Evolutionary conservation across 2,113 vertebrate genomes (phyloP).

Genomic region (Barbus barbus): DNA sequence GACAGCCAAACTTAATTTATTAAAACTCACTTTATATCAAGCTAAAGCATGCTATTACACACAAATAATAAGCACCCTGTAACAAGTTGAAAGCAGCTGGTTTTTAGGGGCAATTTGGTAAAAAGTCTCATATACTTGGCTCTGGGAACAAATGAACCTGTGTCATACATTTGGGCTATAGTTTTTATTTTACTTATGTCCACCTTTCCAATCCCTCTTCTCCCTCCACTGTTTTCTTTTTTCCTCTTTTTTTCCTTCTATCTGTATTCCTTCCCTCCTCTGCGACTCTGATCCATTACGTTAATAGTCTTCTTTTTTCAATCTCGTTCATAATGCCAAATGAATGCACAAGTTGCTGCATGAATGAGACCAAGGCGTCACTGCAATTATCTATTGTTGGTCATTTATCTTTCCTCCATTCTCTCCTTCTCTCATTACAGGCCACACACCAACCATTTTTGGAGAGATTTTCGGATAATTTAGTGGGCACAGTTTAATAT

Average conservation of each 20-base stretch:
- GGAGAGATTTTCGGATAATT: background rate
- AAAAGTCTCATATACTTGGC: no score
- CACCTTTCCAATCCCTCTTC: background rate
- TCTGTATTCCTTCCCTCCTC: slow-evolving; percentile 37
- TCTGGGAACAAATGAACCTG: background rate
- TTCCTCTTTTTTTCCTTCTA: background rate
- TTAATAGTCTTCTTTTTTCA: slow-evolving; percentile 64
- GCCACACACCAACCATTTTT: background rate
- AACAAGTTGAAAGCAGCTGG: background rate
- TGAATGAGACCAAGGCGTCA: slow-evolving; percentile 59
- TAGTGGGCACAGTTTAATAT: slow-evolving; percentile 3
- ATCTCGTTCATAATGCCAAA: slow-evolving; percentile 58
- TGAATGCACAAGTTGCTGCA: slow-evolving; percentile 50
- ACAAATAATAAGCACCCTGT: background rate
- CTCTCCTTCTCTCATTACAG: slow-evolving; percentile 15
- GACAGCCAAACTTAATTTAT: slow-evolving; percentile 13
- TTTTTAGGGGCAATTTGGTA: background rate
- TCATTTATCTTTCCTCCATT: slow-evolving; percentile 64
- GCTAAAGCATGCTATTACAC: background rate
- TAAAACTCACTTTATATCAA: background rate
- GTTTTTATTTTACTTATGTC: slow-evolving; percentile 7
- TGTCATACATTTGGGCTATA: background rate
- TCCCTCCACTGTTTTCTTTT: no score
- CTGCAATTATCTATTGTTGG: slow-evolving; percentile 71
- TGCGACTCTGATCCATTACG: slow-evolving; percentile 60